phyloP scores from a whole-genome alignment of 2,113 vertebrate species.

The Vicugna pacos region DNA sequence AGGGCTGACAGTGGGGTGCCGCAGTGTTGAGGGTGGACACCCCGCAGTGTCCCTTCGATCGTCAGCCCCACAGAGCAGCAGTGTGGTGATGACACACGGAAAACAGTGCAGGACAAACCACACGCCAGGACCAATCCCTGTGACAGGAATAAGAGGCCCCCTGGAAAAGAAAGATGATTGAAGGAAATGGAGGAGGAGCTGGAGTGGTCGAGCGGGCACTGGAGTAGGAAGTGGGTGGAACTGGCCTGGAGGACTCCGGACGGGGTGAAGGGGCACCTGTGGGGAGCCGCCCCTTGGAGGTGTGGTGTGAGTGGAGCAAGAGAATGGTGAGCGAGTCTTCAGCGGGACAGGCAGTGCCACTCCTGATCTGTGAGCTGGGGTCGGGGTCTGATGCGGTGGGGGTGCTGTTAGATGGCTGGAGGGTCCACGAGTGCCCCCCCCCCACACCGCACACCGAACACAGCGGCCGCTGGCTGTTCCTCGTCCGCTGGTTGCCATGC shows the following conservation, averaged over 20 bases:
- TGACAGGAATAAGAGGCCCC: neutral
- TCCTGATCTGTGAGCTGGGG: neutral
- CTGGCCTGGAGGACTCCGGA: no score
- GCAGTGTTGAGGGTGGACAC: neutral
- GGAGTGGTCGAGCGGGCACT: accelerated
- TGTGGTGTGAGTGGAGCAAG: neutral
- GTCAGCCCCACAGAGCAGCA: neutral
- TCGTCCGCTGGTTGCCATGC: neutral
- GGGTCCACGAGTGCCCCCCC: accelerated
- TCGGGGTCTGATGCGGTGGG: neutral
- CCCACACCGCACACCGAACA: no score
- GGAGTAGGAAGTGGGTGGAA: neutral
- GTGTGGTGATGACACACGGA: neutral
- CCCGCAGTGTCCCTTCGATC: neutral
- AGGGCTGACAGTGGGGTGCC: no score
- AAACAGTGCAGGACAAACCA: neutral
- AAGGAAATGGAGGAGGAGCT: neutral
- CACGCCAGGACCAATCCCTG: neutral
- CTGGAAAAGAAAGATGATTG: neutral
- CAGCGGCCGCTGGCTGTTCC: neutral
- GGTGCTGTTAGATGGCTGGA: neutral
- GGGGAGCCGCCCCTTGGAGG: neutral
- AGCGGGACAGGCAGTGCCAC: accelerated
- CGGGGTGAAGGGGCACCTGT: accelerated
- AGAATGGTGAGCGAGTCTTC: neutral